A percentile compares a stretch with the other conserved stretches of the same genome.
These are phyloP conservation scores for Sebastes kiyomatsui DNA, from an alignment of 2,797 vertebrate species.

Conservation along the genomic window DNA sequence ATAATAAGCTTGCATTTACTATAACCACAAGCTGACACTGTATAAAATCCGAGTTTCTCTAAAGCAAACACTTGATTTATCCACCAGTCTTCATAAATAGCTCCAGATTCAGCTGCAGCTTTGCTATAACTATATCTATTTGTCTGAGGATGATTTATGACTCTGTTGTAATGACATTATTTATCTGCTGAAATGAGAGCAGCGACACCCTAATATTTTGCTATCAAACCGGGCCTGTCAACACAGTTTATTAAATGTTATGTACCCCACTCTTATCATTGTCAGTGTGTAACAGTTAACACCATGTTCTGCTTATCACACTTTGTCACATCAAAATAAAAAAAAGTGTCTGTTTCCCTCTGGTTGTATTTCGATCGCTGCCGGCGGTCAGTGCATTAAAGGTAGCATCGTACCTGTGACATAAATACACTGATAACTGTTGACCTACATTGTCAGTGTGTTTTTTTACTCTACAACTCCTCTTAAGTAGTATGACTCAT, in stretches of 20 bases:
- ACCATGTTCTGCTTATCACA: neutral
- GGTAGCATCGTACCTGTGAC: neutral
- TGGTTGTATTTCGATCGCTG: neutral
- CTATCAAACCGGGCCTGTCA: neutral
- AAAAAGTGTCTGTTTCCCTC: neutral
- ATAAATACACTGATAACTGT: neutral
- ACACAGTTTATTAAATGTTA: neutral
- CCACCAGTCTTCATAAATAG: neutral
- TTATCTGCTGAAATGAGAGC: constrained; percentile 1
- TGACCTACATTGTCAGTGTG: neutral
- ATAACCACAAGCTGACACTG: neutral
- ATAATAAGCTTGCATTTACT: too few species aligned
- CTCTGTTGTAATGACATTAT: neutral
- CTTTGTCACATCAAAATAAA: constrained; percentile 18
- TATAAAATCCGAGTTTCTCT: neutral
- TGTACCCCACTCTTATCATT: neutral
- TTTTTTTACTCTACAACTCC: neutral
- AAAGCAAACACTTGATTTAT: neutral
- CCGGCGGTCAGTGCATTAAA: neutral
- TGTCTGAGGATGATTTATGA: neutral
- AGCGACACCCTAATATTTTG: neutral
- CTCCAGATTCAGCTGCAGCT: neutral
- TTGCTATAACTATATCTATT: neutral
- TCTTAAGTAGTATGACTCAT: neutral
- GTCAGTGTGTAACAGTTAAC: neutral